Evolutionary conservation across 2,113 vertebrate species (phyloP).

Genomic region (Gyps fulvus): DNA sequence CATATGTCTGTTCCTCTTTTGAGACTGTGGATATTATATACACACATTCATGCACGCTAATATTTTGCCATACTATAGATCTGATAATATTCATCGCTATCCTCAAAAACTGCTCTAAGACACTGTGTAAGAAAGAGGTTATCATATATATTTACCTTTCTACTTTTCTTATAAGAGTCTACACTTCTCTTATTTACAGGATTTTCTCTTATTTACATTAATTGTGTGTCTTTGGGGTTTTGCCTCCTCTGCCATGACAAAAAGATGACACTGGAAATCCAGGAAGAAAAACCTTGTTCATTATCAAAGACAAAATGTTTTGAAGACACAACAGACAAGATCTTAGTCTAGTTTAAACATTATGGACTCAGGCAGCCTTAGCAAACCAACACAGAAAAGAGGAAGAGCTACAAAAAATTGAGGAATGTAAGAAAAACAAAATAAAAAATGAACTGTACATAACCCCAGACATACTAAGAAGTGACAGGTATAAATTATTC

Average conservation of each 20-base stretch:
- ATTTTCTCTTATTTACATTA: not conserved
- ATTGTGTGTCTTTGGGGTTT: not conserved
- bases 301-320: not conserved
- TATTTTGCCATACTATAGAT: not conserved
- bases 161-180: not conserved
- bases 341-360: not conserved
- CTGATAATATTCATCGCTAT: not conserved
- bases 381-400: not conserved
- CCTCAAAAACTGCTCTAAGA: not conserved
- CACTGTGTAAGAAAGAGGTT: not conserved
- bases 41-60: not conserved
- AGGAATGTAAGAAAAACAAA: not conserved
- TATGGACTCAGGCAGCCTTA: not conserved
- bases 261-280: not conserved
- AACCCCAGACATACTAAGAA: not conserved
- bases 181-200: not conserved
- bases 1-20: not conserved
- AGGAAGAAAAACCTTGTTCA: not conserved
- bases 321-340: not conserved
- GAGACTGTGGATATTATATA: not conserved
- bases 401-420: not conserved
- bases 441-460: not conserved
- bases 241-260: not conserved
- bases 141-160: not conserved
- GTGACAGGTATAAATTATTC: slow-evolving; percentile 1